phyloP scores from a whole-genome alignment of 35 echinoderm and acorn worm genomes.

The Amphiura filiformis region DNA sequence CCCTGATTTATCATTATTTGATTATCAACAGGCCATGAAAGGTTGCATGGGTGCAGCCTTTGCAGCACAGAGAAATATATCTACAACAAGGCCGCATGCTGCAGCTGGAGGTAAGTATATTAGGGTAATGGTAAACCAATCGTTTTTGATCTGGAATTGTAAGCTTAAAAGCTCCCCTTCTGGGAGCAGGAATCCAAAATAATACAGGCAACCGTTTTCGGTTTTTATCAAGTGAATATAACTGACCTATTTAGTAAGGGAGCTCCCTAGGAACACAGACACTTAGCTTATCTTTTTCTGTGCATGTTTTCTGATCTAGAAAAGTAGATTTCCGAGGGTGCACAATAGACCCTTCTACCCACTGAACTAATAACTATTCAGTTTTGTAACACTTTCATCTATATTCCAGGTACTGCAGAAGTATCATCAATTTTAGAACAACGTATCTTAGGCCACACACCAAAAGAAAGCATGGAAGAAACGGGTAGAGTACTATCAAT shows the following conservation, averaged over 20 bases:
- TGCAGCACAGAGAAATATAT: conserved; percentile 79
- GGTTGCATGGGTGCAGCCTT: conserved; percentile 73
- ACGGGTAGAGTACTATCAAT: conserved; percentile 96
- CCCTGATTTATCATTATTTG: not conserved
- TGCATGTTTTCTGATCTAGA: too few species aligned
- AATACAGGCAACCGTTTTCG: too few species aligned
- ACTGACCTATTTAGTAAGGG: too few species aligned
- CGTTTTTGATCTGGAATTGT: not conserved
- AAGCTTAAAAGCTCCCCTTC: too few species aligned
- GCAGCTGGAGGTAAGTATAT: conserved; percentile 50
- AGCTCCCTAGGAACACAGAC: too few species aligned
- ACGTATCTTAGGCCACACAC: conserved; percentile 82
- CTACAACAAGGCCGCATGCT: conserved; percentile 72
- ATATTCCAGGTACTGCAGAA: conserved; percentile 84
- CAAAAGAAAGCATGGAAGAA: conserved; percentile 96
- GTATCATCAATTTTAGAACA: conserved; percentile 95
- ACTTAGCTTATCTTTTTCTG: too few species aligned
- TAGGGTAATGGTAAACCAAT: not conserved
- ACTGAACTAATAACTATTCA: too few species aligned
- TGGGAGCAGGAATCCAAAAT: too few species aligned
- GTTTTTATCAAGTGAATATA: too few species aligned
- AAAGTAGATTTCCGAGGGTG: too few species aligned
- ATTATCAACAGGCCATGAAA: conserved; percentile 69
- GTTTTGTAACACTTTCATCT: too few species aligned
- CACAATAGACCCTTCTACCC: too few species aligned